Evolutionary conservation across 2,113 vertebrate genomes (phyloP), one percentile per base, ranked within the genome.

Genomic region (Ochotona princeps): DNA sequence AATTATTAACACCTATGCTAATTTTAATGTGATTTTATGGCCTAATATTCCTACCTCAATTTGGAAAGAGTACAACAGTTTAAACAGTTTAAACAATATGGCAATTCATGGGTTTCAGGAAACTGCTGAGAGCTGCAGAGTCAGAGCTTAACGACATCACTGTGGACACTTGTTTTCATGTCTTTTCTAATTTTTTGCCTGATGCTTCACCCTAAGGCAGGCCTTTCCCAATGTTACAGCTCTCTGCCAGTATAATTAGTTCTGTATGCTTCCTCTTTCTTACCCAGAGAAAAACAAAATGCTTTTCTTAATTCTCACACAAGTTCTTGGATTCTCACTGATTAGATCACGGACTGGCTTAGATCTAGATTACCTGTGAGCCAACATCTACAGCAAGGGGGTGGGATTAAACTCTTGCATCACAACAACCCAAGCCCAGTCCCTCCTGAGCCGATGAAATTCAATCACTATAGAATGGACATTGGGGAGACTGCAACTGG

Each of bases 21-120:
- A 47, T 87, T 94, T 91, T 63, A 80, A 87, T 30, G 26, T 49
- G 49, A 57, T 93, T 86, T 74, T 51, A 57, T 76, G 89, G 14
- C 11, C 49, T 80, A 76, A 76, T 51, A 66, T 47, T 6, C 75
- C 47, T 67, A 38, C 30, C 70, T 89, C 69, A 63, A 0, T 61
- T 57, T 84, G 38, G 79, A 35, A n/a, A 78, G 8, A 73, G 70
- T 86, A 87, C 84, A 79, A 44, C 8, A 8, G 49, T 35, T 67
- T 70, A 70, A 79, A 44, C 8, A 8, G 49, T 35, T 67, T 70
- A 70, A 63, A 61, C 30, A 47, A 12, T 67, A 83, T 63, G 38
- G 18, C 47, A 78, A 44, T 84, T 26, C 70, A 26, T 18, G 54
- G 61, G 23, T 60, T 60, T 93, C 57, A 47, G 44, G 66, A 54